Evolutionary conservation across 2,797 vertebrate genomes (phyloP).

Genomic region (Sebastes iracundus): DNA sequence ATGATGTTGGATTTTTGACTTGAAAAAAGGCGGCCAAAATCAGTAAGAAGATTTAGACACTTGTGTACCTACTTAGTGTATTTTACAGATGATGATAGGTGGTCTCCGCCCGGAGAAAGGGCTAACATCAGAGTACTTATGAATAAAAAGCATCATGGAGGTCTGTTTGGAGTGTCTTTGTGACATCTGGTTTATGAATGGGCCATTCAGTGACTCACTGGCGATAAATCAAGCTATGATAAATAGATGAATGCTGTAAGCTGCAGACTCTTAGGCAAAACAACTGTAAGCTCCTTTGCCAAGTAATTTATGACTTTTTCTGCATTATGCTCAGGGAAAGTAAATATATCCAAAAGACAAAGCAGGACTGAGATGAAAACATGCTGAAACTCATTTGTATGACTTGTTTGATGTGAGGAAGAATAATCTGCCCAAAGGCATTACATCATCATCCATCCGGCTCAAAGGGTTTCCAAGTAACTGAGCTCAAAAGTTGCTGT

Average conservation of each 20-base stretch:
- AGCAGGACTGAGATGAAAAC: conserved; percentile 35
- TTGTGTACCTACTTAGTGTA: conserved; percentile 19
- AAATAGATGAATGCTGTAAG: conserved; percentile 40
- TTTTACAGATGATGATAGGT: conserved; percentile 20
- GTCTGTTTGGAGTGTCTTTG: conserved; percentile 43
- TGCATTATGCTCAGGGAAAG: conserved; percentile 30
- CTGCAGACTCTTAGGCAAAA: conserved; percentile 11
- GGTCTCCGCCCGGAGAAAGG: conserved; percentile 1
- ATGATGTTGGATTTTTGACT: background rate
- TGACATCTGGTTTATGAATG: conserved; percentile 64
- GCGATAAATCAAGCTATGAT: conserved; percentile 49
- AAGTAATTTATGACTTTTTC: conserved; percentile 46
- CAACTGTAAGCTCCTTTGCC: conserved; percentile 10
- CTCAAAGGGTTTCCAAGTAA: conserved; percentile 23
- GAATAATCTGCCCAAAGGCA: conserved; percentile 48
- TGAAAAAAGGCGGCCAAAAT: background rate
- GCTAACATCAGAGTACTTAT: conserved; percentile 8
- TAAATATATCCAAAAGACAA: conserved; percentile 50
- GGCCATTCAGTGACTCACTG: conserved; percentile 41
- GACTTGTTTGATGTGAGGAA: conserved; percentile 55
- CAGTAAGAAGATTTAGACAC: background rate
- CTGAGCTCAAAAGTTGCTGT: background rate
- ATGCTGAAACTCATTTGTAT: conserved; percentile 55
- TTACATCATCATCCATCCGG: conserved; percentile 60
- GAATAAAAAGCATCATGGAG: conserved; percentile 40